Base-by-base conservation (phyloP, 2,888 invertebrate genomes). In the Salpingus planirostris region DNA sequence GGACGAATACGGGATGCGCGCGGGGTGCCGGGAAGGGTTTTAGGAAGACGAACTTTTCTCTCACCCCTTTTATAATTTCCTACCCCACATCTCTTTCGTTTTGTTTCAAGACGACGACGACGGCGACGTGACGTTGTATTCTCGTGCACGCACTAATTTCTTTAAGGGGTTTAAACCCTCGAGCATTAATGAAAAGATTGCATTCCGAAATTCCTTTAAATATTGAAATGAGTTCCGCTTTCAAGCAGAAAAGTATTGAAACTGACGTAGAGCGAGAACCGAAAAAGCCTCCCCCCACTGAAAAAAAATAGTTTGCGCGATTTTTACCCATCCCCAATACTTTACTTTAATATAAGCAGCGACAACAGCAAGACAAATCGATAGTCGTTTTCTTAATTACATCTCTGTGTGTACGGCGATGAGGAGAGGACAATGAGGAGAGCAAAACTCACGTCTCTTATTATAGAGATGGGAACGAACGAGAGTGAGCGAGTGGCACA, bases 81-180 rank as follows among this genome's bases (percentile, higher is more conserved):
- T 34, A 34, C 49, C 49, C 51, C 52, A 51, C 59, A 56, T 60
- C 59, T 55, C 56, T 55, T 60, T 60, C 60, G 56, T 59, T 60
- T 61, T 60, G 57, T 60, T 61, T 59, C 52, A 46, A 50, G 45
- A 50, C 47, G 52, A 57, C 57, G 54, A n/a, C n/a, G n/a, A n/a
- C n/a, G n/a, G n/a, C n/a, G 53, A 56, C 58, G 54, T 57, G 54
- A 56, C 56, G 53, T 49, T 44, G 34, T 40, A 53, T 54, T 55
- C 52, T 50, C 54, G 53, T 59, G 54, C 57, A 59, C 59, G 59
- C 58, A 60, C 57, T 57, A 58, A 56, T 58, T 59, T 59, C 57
- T 57, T 55, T 47, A 53, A 53, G 54, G 55, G 52, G 48, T 53
- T 53, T 50, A 58, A 54, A 50, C 53, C 52, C 54, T 53, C 48